These are phyloP conservation scores for Pterocles burchelli DNA, from an alignment of 2,113 vertebrate genomes.

Conservation along the genomic window DNA sequence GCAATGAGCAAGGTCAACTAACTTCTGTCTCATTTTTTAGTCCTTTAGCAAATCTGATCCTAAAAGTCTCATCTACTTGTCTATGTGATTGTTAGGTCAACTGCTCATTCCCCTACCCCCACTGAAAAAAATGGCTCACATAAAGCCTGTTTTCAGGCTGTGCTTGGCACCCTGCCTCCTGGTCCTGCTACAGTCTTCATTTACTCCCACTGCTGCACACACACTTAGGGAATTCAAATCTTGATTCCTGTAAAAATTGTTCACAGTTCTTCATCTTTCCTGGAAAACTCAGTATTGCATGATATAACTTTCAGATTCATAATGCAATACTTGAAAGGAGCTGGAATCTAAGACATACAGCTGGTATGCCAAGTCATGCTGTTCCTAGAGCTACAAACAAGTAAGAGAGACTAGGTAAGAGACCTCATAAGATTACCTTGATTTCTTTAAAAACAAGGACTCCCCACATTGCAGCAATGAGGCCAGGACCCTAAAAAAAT, in stretches of 20 bases:
- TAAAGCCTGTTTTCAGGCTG: not conserved
- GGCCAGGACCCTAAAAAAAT: slow-evolving; percentile 83
- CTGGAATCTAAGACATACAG: not conserved
- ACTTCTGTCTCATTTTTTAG: not conserved
- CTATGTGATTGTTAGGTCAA: not conserved
- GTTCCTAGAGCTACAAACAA: not conserved
- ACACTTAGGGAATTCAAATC: not conserved
- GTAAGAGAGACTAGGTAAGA: not conserved
- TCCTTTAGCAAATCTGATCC: not conserved
- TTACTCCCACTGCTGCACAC: not conserved
- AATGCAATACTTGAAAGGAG: not conserved
- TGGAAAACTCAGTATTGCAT: not conserved
- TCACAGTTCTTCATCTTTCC: not conserved
- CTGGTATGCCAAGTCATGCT: not conserved
- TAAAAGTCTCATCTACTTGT: not conserved
- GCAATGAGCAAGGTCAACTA: not conserved
- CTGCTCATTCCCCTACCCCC: not conserved
- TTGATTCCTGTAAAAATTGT: not conserved
- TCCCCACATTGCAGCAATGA: slow-evolving; percentile 89
- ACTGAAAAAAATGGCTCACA: not conserved
- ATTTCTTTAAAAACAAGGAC: slow-evolving; percentile 90
- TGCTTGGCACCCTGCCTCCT: not conserved
- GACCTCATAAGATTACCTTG: slow-evolving; percentile 73
- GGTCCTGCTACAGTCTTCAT: not conserved
- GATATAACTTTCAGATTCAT: not conserved